Base-by-base conservation (phyloP, 1,140 invertebrate species). In the Holotrichia oblita region DNA sequence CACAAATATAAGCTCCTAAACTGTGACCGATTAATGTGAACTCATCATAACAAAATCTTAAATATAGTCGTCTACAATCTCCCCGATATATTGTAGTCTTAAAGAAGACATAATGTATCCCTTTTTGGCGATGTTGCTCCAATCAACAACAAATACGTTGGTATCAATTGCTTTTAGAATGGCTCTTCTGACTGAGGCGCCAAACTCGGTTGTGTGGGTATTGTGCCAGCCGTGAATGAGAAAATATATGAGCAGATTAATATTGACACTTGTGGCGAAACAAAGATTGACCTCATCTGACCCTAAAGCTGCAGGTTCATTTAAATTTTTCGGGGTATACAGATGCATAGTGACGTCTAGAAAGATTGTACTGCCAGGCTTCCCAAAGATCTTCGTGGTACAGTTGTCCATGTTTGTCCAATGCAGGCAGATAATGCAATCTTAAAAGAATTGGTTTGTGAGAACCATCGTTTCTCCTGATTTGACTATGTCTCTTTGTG, bases 1-100 rank as follows among this genome's bases (percentile, higher is more conserved):
- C 92, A 0, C 89, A 89, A 1, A 93, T 87, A 80, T 94, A 93
- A 6, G 91, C 92, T 3, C 93, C 93, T 17, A 94, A 87, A 79
- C 92, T 93, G 80, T 93, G 92, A 3, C 93, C 93, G 73, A 93
- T 89, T 12, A 79, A n/a, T 8, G 86, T 86, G n/a, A 88, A 85
- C 69, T 86, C 81, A 17, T 79, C 9, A 85, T 84, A 3, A 89
- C 77, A 80, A 84, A 85, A n/a, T n/a, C n/a, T 59, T 87, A 82
- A 12, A 92, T 81, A 73, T 92, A 90, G 42, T 87, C 81, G 10
- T 88, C 90, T 6, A 91, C 55, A 0, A 84, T 82, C 34, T 86
- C 79, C 0, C 91, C 92, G 22, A 92, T 88, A 0, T 82, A 77
- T n/a, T 87, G 85, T 0, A 92, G 90, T 4, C 87, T 87, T n/a